A percentile compares a stretch with the other conserved stretches of the same genome.
phyloP scores from a whole-genome alignment of 64 coral and sea anemone species.

The Trachythela sp. region DNA sequence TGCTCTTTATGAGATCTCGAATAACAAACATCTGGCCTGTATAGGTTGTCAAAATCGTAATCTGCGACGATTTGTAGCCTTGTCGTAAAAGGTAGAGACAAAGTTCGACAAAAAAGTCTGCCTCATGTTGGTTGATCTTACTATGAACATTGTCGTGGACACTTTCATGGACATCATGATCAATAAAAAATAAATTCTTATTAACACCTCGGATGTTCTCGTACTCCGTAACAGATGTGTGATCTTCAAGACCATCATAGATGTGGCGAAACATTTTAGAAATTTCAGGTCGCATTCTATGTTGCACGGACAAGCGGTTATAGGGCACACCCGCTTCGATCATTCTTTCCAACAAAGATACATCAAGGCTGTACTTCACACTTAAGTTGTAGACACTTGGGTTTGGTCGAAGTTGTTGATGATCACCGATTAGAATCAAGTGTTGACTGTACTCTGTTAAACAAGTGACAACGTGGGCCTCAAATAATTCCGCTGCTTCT shows the following conservation, averaged over 20 bases:
- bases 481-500: slow-evolving; percentile 89
- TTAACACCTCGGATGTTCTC: slow-evolving; percentile 68
- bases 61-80: slow-evolving; percentile 48
- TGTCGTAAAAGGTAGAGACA: slow-evolving; percentile 71
- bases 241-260: slow-evolving; percentile 67
- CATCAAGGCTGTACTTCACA: slow-evolving; percentile 67
- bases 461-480: slow-evolving; percentile 71
- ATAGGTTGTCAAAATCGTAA: slow-evolving; percentile 82
- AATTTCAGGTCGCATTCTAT: slow-evolving; percentile 88
- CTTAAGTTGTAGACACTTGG: slow-evolving; percentile 68
- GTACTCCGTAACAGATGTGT: slow-evolving; percentile 51
- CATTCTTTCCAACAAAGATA: slow-evolving; percentile 90
- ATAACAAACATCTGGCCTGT: slow-evolving; percentile 73
- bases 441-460: slow-evolving; percentile 66
- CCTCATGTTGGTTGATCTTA: slow-evolving; percentile 68
- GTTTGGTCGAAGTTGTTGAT: slow-evolving; percentile 83
- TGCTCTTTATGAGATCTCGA: slow-evolving; percentile 30
- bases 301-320: slow-evolving; percentile 60
- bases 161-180: slow-evolving; percentile 53
- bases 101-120: slow-evolving; percentile 53
- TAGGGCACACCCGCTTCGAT: slow-evolving; percentile 47
- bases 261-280: slow-evolving; percentile 67
- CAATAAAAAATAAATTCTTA: slow-evolving; percentile 75
- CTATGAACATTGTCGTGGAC: slow-evolving; percentile 56
- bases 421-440: slow-evolving; percentile 88